Percentiles rank a stretch among this genome's conserved stretches.
Evolutionary conservation across 2,888 invertebrate genomes (phyloP).

Genomic region (Protodeltote pygarga): DNA sequence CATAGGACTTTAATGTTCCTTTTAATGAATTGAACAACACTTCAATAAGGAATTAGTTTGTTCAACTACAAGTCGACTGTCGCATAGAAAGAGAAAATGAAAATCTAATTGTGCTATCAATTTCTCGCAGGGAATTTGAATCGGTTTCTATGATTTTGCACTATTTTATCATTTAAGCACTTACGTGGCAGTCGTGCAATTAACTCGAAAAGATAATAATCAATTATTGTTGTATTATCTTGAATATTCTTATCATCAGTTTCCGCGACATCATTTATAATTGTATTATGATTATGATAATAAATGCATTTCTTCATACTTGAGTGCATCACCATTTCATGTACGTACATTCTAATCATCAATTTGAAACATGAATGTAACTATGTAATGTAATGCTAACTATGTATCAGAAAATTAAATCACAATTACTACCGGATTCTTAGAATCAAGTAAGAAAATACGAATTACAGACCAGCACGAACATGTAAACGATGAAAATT

Average conservation of each 20-base stretch:
- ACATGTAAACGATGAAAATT: conserved; percentile 58
- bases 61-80: conserved; percentile 9
- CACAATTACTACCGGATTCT: conserved; percentile 45
- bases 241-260: too few species aligned
- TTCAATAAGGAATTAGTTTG: conserved; percentile 25
- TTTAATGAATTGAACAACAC: conserved; percentile 43
- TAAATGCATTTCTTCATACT: too few species aligned
- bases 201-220: too few species aligned
- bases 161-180: not conserved
- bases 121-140: not conserved
- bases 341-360: conserved; percentile 5
- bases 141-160: not conserved
- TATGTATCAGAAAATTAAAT: conserved; percentile 48
- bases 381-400: too few species aligned
- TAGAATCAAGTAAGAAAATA: conserved; percentile 44
- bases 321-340: too few species aligned
- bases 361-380: conserved; percentile 27
- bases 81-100: conserved; percentile 29
- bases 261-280: too few species aligned
- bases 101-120: conserved; percentile 28
- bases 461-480: conserved; percentile 44
- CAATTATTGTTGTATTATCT: too few species aligned
- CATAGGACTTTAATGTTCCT: conserved; percentile 29
- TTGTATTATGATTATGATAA: too few species aligned
- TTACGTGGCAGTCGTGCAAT: too few species aligned